A percentile compares a stretch with the other conserved stretches of the same genome.
Conservation (phyloP, 2,888 invertebrate genomes). For the Sphecodes monilicornis region DNA sequence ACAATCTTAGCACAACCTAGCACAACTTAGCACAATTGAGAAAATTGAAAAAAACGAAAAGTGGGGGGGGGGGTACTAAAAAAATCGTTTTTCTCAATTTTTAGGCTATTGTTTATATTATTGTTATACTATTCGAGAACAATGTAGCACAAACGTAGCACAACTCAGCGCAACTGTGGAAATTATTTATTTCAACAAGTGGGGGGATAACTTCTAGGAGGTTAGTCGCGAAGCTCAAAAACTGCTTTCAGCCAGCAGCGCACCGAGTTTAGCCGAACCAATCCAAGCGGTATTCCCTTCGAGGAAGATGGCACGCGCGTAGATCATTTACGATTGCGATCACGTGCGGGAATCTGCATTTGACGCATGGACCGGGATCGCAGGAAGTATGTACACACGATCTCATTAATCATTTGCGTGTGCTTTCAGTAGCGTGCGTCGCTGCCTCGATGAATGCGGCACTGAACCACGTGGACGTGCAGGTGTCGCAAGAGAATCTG, state of each 20-base stretch:
- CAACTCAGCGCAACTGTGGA: no score
- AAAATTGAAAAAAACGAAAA: no score
- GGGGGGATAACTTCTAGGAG: no score
- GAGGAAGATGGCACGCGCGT: background rate
- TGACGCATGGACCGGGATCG: background rate
- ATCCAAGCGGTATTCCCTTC: background rate
- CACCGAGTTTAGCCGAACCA: background rate
- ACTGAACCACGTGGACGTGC: conserved; percentile 84
- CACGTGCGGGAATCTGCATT: background rate
- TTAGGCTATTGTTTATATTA: no score
- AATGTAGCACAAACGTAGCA: no score
- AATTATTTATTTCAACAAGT: no score
- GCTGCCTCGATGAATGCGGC: conserved; percentile 86
- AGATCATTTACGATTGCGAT: background rate
- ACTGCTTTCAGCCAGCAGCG: background rate
- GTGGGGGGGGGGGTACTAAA: no score
- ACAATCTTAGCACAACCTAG: no score
- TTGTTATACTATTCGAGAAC: no score
- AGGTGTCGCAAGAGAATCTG: conserved; percentile 84
- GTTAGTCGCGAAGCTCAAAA: background rate
- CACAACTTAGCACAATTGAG: no score
- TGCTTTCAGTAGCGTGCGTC: conserved; percentile 85
- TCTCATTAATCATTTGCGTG: background rate
- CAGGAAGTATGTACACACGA: background rate
- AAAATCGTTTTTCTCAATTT: no score